Evolutionary conservation across 2,797 vertebrate species (phyloP), one percentile per base, ranked within the genome.

Genomic region (Notoglanidium macrostoma): DNA sequence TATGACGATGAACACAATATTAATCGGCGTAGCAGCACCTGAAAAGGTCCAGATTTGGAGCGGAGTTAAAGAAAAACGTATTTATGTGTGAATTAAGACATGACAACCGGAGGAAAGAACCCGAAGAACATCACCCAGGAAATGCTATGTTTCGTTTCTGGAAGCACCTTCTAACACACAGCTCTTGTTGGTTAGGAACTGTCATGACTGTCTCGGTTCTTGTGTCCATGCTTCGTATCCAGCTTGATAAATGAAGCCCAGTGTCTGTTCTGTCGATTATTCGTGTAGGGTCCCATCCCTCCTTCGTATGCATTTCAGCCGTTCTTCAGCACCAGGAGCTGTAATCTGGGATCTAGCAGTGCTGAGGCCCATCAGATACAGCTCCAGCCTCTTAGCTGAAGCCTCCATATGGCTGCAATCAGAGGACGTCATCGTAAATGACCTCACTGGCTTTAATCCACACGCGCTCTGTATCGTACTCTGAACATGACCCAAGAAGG

Each of bases 341-440:
- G 26, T 79, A 61, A 86, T 32, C 35, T 82, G 10, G 40, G 67
- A 65, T 67, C 26, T 51, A 15, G 72, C 23, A 1, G 2, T 8
- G 26, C 78, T 14, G 46, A 23, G 44, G 55, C 49, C 29, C 86
- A 54, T 83, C 73, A 74, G 40, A 54, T 86, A 51, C 51, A 12
- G 29, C 68, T 55, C 67, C 10, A 59, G 21, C 29, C 49, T 40
- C 21, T 46, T 49, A 85, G 32, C 67, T n/a, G 65, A 67, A 5
- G n/a, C 87, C 90, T 89, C 85, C 95, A 94, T 93, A 87, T 95
- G 95, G 93, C 89, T 93, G 92, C 89, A 94, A 95, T 96, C 91
- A 94, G 90, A 93, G 89, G 74, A 83, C 81, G 87, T 89, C 90
- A 90, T 93, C 87, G 90, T 90, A 55, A 83, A 92, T 95, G 92